Evolutionary conservation across 2,797 vertebrate genomes (phyloP), one percentile per base, ranked within the genome.

Genomic region (Orientallactaga sibirica): DNA sequence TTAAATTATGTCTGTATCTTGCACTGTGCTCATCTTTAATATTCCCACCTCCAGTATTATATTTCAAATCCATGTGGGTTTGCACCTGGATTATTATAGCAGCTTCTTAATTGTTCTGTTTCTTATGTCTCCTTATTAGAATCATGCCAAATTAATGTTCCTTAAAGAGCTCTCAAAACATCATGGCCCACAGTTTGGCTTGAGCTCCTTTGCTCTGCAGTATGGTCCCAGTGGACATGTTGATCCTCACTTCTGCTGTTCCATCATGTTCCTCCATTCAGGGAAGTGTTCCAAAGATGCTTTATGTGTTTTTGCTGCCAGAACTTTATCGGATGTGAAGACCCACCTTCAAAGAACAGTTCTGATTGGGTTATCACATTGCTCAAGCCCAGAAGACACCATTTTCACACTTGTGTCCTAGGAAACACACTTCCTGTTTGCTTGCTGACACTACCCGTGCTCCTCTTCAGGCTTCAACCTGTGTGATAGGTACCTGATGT

Each of bases 91-190:
- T 80, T 85, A 58, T 41, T 67, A 84, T 9, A 74, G 76, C 37
- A n/a, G 24, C 9, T 88, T 88, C 29, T 88, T 83, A 62, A 88
- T 20, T 66, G 66, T 66, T 79, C 24, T 88, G 7, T 77, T 92
- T 80, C 62, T 7, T 43, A 0, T 76, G 4, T 48, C 27, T 77
- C 27, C 22, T 37, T 71, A 24, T 68, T 52, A 85, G 61, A 94
- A 90, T 79, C 88, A 20, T 19, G 4, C 33, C 70, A 94, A 74
- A 55, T 85, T 86, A 90, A 66, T 58, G 78, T 78, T 19, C 25
- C 62, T 84, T 80, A 61, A 24, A 29, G 19, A 66, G 70, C 48
- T 82, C 55, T 82, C 29, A 64, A 52, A 81, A 77, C 16, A 33
- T 22, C 55, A 18, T 37, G 33, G 11, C 15, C 18, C 33, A 43